Conservation (phyloP, 1,140 invertebrate species). For the Amyelois transitella region DNA sequence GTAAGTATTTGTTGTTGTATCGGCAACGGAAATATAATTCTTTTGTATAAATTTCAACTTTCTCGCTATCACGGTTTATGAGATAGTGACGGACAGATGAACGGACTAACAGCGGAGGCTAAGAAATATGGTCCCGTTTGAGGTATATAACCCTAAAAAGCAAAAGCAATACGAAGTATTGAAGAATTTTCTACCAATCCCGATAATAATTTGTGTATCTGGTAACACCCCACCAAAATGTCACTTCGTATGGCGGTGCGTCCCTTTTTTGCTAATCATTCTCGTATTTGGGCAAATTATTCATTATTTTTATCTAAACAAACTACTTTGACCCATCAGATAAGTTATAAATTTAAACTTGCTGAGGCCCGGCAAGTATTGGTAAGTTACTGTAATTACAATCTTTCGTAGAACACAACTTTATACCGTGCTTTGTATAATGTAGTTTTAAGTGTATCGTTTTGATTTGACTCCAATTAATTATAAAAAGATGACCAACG, state of each 20-base stretch:
- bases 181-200: constrained; percentile 1
- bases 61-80: too few species aligned
- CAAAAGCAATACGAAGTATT: too few species aligned
- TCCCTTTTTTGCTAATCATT: constrained; percentile 67
- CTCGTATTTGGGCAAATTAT: constrained; percentile 53
- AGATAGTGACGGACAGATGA: too few species aligned
- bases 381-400: constrained; percentile 35
- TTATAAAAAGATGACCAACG: too few species aligned
- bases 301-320: constrained; percentile 39
- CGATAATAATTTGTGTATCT: constrained; percentile 2
- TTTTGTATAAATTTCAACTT: too few species aligned
- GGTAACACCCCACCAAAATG: constrained; percentile 35
- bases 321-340: constrained; percentile 4
- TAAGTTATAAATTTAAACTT: constrained; percentile 8
- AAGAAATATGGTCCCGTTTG: too few species aligned
- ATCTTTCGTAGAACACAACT: neutral
- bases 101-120: too few species aligned
- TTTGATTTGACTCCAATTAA: neutral
- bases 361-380: constrained; percentile 17
- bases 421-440: neutral
- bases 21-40: too few species aligned
- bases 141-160: too few species aligned
- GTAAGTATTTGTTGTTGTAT: too few species aligned
- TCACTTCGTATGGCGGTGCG: constrained; percentile 58
- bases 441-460: neutral